Evolutionary conservation across 2,797 vertebrate species (phyloP), one percentile per base, ranked within the genome.

Genomic region (Phoebastria nigripes): DNA sequence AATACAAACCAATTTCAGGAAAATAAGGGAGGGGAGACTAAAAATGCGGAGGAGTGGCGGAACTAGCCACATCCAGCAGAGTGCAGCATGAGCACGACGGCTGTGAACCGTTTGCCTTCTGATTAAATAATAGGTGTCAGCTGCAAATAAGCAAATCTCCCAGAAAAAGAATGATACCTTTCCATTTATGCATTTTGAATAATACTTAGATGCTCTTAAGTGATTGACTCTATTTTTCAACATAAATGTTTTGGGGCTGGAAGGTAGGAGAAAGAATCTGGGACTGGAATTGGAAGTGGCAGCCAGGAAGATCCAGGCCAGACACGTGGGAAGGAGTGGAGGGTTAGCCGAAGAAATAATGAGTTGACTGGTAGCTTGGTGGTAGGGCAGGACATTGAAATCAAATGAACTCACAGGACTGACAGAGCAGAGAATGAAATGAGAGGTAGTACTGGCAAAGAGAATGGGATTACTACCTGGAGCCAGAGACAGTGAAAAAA

Each of bases 1-100:
- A 62, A 82, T 19, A 29, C 29, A 67, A 66, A 67, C 15, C 35
- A 52, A 52, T 39, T 33, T 15, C 46, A 31, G 41, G 37, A 70
- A 90, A 84, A 76, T 1, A 59, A 3, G 18, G 35, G 15, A 46
- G 11, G 26, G 47, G 17, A 44, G 39, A 58, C 39, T 37, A 1
- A 54, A 82, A 73, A 14, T 15, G 8, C 21, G 18, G 37, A 37
- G 37, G 37, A 12, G 39, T 65, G 90, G 66, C 29, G 12, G 58
- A 83, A 47, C 92, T 83, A 5, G 29, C 66, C 4, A 2, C 6
- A 21, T 87, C 98, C 98, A 97, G 97, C 82, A 98, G 98, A 94
- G 97, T 83, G 97, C 92, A 91, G 94, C 82, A 0, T 6, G 33
- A 72, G 39, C 52, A 8, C 0, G 0, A 16, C 2, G 5, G 39